These are phyloP conservation scores for Byasa hedistus DNA, from an alignment of 2,888 invertebrate species.

Conservation along the genomic window DNA sequence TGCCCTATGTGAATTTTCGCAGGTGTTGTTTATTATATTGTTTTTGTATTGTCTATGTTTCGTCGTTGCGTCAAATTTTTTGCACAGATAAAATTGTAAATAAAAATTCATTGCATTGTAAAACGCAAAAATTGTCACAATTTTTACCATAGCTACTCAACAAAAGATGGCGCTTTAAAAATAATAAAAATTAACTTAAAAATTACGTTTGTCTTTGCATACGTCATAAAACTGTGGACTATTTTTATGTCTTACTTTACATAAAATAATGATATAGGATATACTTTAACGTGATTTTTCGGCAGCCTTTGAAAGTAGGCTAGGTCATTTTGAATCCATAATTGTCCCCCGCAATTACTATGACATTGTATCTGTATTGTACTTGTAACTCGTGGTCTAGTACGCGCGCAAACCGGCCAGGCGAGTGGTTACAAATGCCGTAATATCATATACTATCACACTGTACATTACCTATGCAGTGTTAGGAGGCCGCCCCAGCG, in stretches of 20 bases:
- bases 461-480: slow-evolving; percentile 59
- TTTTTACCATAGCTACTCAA: background rate
- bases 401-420: slow-evolving; percentile 57
- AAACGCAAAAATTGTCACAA: too few species aligned
- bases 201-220: background rate
- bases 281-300: background rate
- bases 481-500: slow-evolving; percentile 68
- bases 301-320: slow-evolving; percentile 13
- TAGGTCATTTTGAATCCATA: slow-evolving; percentile 58
- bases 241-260: background rate
- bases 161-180: slow-evolving; percentile 18
- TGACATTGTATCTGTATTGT: slow-evolving; percentile 66
- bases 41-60: background rate
- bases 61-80: background rate
- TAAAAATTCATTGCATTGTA: background rate
- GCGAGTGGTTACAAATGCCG: slow-evolving; percentile 52
- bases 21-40: background rate
- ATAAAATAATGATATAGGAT: background rate
- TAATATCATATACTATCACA: slow-evolving; percentile 54
- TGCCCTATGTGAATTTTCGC: too few species aligned
- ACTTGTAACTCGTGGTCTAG: slow-evolving; percentile 47
- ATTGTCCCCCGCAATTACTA: slow-evolving; percentile 67
- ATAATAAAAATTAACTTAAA: background rate
- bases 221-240: background rate
- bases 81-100: background rate